Evolutionary conservation across 2,888 invertebrate genomes (phyloP).

Genomic region (Cosmopolites sordidus): DNA sequence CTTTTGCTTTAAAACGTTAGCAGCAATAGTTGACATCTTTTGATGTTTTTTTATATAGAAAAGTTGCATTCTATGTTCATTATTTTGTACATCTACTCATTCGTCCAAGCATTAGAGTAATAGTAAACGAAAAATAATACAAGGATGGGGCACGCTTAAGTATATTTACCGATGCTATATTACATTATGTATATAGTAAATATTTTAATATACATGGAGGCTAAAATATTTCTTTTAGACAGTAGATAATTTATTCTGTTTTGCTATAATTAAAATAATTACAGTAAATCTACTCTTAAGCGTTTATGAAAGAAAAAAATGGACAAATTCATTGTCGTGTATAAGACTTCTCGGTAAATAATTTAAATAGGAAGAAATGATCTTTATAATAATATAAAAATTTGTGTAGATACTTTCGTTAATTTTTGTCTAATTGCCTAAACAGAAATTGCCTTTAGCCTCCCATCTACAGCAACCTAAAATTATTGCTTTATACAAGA

Average conservation of each 20-base stretch:
- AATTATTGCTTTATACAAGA: constrained; percentile 11
- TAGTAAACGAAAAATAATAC: not conserved
- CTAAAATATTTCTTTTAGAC: not conserved
- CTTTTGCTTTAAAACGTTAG: too few relatives aligned
- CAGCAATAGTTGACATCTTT: too few relatives aligned
- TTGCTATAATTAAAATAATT: too few relatives aligned
- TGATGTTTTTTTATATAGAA: too few relatives aligned
- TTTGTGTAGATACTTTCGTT: not conserved
- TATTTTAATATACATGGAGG: constrained; percentile 10
- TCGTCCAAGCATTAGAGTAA: constrained; percentile 14
- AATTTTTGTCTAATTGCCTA: not conserved
- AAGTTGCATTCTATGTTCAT: too few relatives aligned
- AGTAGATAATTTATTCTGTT: too few relatives aligned
- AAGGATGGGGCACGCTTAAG: constrained; percentile 20
- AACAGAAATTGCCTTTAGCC: not conserved
- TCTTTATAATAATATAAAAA: not conserved
- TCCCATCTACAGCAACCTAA: constrained; percentile 8
- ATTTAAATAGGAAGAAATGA: not conserved
- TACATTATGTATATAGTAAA: constrained; percentile 2
- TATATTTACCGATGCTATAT: constrained; percentile 24
- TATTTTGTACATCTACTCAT: constrained; percentile 1
- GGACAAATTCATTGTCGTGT: too few relatives aligned
- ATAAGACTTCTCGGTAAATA: not conserved
- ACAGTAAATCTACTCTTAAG: too few relatives aligned
- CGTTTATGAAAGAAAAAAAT: too few relatives aligned